These are phyloP conservation scores for Hippolais icterina DNA, from an alignment of 2,113 vertebrate species.

Conservation along the genomic window DNA sequence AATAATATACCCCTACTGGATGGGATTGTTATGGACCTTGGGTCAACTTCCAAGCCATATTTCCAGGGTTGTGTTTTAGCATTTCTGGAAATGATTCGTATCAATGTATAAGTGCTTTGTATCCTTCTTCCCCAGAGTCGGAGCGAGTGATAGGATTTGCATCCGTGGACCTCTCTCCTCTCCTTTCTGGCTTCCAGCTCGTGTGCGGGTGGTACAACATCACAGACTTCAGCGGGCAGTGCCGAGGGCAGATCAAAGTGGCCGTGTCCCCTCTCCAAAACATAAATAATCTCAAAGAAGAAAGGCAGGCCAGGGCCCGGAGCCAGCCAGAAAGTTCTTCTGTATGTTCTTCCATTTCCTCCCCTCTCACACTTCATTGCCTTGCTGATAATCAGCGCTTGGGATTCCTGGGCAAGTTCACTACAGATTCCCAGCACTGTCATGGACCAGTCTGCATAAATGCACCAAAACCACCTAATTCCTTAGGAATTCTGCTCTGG, in stretches of 20 bases:
- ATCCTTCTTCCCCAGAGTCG: conserved; percentile 67
- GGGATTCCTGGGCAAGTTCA: not conserved
- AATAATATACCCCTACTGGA: not conserved
- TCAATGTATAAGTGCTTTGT: accelerated
- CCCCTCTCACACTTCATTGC: too few species aligned
- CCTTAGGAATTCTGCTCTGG: not conserved
- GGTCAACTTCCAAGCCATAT: not conserved
- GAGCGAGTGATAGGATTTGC: conserved; percentile 94
- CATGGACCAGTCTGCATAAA: accelerated
- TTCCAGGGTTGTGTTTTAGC: not conserved
- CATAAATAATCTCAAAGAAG: conserved; percentile 74
- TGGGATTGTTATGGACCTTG: not conserved
- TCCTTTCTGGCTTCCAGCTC: conserved; percentile 90
- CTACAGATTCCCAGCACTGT: too few species aligned
- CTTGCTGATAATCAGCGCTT: not conserved
- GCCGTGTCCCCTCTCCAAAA: conserved; percentile 85
- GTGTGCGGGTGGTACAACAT: conserved; percentile 98
- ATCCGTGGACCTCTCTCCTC: conserved; percentile 89
- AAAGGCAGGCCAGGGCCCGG: conserved; percentile 72
- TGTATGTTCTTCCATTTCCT: not conserved
- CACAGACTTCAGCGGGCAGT: conserved; percentile 89
- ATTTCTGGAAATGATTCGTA: accelerated
- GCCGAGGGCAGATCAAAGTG: conserved; percentile 94
- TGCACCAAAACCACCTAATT: not conserved
- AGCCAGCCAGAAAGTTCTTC: not conserved